Base-by-base conservation (phyloP, 2,888 invertebrate genomes). In the Xylota sylvarum region DNA sequence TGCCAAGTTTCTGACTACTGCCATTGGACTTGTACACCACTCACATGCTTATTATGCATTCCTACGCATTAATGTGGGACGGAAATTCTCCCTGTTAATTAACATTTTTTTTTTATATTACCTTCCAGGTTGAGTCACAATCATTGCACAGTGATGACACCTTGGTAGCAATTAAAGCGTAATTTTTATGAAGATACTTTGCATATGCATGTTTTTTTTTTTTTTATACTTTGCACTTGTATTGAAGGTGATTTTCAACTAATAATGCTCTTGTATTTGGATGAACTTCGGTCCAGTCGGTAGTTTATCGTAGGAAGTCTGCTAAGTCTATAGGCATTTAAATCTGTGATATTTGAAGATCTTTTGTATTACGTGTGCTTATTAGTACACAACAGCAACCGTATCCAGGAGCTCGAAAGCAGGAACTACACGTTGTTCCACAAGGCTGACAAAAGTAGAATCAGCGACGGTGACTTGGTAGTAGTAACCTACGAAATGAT, bases 11-110 rank as follows among this genome's bases (percentile, higher is more conserved):
- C 27, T 12, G 19, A n/a, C 55, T 32, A 7, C 7, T 30, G 7
- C 9, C 23, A 23, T 23, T 23, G 23, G 23, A 23, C 23, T 23
- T 23, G 23, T 23, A 23, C 14, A 23, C 0, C 37, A n/a, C 40
- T 23, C 10, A 23, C 62, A 32, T 19, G 43, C 19, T 52, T 69
- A 58, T 48, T 60, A 80, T 70, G 82, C 64, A 82, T 78, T 83
- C 78, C 70, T 67, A 72, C 77, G 56, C 77, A 72, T 70, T 40
- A 32, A 58, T 77, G 37, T 65, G 23, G 43, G 77, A 65, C 70
- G 70, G 77, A 83, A 65, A 78, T 78, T 65, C 82, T 58, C 65
- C 60, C 55, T 58, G 60, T 65, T 52, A 82, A 70, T 82, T 73
- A 60, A 52, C 43, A 60, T 78, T 46, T 65, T 46, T 64, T 62